Percentiles rank a stretch among this genome's conserved stretches.
Evolutionary conservation across 2,113 vertebrate genomes (phyloP).

Genomic region (Protobothrops flavoviridis): DNA sequence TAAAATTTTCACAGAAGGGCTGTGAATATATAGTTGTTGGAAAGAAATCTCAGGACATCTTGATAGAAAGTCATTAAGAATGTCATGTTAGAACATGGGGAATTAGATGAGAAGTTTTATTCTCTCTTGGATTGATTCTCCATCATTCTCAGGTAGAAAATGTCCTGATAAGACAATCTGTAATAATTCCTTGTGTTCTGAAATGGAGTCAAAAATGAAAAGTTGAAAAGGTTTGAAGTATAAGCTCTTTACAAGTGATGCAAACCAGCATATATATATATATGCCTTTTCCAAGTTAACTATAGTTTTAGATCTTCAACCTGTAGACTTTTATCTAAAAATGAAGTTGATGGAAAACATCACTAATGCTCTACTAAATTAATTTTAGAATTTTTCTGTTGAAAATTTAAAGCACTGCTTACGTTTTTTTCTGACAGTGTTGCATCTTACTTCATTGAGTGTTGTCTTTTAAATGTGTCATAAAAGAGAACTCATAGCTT

Average conservation of each 20-base stretch:
- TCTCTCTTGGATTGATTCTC: slow-evolving; percentile 13
- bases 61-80: slow-evolving; percentile 40
- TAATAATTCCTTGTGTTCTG: neutral
- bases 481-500: slow-evolving; percentile 36
- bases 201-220: neutral
- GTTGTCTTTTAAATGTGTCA: slow-evolving; percentile 37
- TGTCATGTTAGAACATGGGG: slow-evolving; percentile 23
- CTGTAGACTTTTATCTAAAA: neutral
- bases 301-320: neutral
- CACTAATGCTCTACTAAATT: neutral
- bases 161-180: slow-evolving; percentile 16
- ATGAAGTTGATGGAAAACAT: neutral
- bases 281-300: neutral
- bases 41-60: slow-evolving; percentile 53
- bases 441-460: slow-evolving; percentile 7
- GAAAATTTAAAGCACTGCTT: neutral
- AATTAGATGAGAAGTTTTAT: slow-evolving; percentile 16
- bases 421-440: neutral
- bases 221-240: neutral
- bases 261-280: neutral
- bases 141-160: slow-evolving; percentile 22
- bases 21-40: slow-evolving; percentile 37
- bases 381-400: neutral
- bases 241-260: neutral
- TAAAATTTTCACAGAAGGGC: slow-evolving; percentile 41